Conservation (phyloP, 2,113 vertebrate species). For the Percopsis transmontana region DNA sequence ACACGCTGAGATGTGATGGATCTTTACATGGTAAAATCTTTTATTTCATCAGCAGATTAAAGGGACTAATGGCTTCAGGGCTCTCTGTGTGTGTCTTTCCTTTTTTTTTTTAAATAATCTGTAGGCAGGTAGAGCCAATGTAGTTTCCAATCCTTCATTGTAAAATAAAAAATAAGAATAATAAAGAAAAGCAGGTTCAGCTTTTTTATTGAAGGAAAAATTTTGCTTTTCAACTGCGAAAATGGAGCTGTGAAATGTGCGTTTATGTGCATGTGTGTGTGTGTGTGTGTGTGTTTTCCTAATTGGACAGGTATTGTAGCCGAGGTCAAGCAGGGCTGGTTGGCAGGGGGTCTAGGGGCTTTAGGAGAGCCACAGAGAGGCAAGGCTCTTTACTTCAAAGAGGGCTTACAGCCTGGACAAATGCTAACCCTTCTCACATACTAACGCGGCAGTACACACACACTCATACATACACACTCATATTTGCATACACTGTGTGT, state of each 20-base stretch:
- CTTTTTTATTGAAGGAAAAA: slow-evolving; percentile 45
- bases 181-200: slow-evolving; percentile 17
- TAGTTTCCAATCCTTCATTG: slow-evolving; percentile 54
- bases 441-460: slow-evolving; percentile 31
- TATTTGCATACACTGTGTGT: background rate
- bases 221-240: slow-evolving; percentile 39
- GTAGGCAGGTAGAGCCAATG: slow-evolving; percentile 9
- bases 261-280: slow-evolving; percentile 5
- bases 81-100: slow-evolving; percentile 20
- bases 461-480: slow-evolving; percentile 19
- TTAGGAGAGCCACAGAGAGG: slow-evolving; percentile 52
- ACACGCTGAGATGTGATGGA: slow-evolving; percentile 66
- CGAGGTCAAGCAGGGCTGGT: slow-evolving; percentile 58
- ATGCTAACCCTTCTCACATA: slow-evolving; percentile 42
- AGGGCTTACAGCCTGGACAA: slow-evolving; percentile 49
- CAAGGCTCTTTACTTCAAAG: slow-evolving; percentile 68
- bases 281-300: slow-evolving; percentile 29
- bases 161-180: background rate
- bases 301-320: slow-evolving; percentile 66
- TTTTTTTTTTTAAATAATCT: slow-evolving; percentile 48
- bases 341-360: slow-evolving; percentile 52
- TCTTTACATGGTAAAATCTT: slow-evolving; percentile 66
- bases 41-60: slow-evolving; percentile 67
- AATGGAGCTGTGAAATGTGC: background rate
- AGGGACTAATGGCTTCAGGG: slow-evolving; percentile 56